Evolutionary conservation across 2,797 vertebrate genomes (phyloP), one percentile per base, ranked within the genome.

Genomic region (Tadarida brasiliensis): DNA sequence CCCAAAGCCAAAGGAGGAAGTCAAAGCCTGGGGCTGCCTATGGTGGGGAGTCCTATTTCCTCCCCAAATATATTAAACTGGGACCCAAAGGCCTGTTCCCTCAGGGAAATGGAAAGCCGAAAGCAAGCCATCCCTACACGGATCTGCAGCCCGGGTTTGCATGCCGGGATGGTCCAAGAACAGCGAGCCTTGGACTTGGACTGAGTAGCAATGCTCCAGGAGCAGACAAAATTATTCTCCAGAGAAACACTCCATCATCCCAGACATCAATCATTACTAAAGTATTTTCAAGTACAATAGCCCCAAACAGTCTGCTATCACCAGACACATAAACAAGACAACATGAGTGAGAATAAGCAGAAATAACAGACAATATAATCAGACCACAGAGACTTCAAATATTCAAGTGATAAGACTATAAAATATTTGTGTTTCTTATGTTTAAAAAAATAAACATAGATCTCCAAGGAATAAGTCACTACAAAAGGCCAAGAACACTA

Each of bases 341-440:
- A 39, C 35, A 19, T 63, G 35, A 65, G 35, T 17, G 51, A 87
- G 59, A 93, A 68, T 0, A 30, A 22, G 59, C 11, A 70, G 39
- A 59, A 83, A 61, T 73, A 91, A 77, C 4, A 61, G 81, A 84
- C 3, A 47, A 26, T 39, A 56, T 54, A 87, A 90, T 1, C 28
- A 90, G 67, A 73, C 2, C 33, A 30, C 71, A 95, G 71, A 65
- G 39, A 83, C 5, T 83, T 91, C 24, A 80, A 87, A 78, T 87
- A 73, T 74, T 80, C 68, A 30, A 87, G 54, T 92, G 28, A 11
- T 83, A 90, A 94, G 33, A 47, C 7, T 84, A 56, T 63, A 93
- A 68, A 68, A 33, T 84, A 87, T 35, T 44, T 92, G 11, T 73
- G 30, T 19, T 89, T 80, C 76, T 49, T 80, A 30, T 68, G 14